A percentile compares a stretch with the other conserved stretches of the same genome.
Evolutionary conservation across 2,797 vertebrate species (phyloP).

Genomic region (Paramormyrops hopkinsi): DNA sequence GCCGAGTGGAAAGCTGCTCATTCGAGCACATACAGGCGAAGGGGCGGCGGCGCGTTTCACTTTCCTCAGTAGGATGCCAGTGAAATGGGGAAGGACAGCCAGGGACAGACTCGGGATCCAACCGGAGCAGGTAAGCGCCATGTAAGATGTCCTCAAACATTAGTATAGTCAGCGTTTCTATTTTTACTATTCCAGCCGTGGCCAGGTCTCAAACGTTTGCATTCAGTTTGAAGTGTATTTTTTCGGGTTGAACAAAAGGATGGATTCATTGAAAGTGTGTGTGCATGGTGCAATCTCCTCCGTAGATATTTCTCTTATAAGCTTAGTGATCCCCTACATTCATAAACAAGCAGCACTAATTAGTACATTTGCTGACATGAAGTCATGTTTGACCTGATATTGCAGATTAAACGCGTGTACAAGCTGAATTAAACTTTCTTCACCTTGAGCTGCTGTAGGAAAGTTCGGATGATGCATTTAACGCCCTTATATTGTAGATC

Average conservation of each 20-base stretch:
- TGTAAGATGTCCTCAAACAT: background rate
- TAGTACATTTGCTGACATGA: background rate
- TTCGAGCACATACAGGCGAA: background rate
- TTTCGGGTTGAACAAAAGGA: background rate
- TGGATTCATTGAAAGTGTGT: background rate
- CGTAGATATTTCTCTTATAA: background rate
- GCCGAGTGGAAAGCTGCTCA: background rate
- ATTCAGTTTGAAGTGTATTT: background rate
- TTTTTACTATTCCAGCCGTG: background rate
- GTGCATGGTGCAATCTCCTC: background rate
- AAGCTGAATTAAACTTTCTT: background rate
- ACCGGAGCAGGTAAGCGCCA: slow-evolving; percentile 25
- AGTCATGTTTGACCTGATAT: background rate
- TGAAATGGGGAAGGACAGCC: slow-evolving; percentile 28
- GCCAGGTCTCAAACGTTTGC: background rate
- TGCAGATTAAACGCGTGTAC: background rate
- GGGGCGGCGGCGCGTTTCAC: background rate
- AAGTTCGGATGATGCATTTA: background rate
- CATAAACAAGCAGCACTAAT: background rate
- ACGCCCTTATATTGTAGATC: background rate
- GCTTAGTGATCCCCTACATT: background rate
- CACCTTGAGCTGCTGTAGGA: background rate
- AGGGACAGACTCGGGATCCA: slow-evolving; percentile 18
- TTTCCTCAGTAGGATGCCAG: slow-evolving; percentile 28
- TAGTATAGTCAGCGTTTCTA: background rate